A percentile compares a stretch with the other conserved stretches of the same genome.
These are phyloP conservation scores for Hofmannophila pseudospretella DNA, from an alignment of 2,888 invertebrate genomes.

Conservation along the genomic window DNA sequence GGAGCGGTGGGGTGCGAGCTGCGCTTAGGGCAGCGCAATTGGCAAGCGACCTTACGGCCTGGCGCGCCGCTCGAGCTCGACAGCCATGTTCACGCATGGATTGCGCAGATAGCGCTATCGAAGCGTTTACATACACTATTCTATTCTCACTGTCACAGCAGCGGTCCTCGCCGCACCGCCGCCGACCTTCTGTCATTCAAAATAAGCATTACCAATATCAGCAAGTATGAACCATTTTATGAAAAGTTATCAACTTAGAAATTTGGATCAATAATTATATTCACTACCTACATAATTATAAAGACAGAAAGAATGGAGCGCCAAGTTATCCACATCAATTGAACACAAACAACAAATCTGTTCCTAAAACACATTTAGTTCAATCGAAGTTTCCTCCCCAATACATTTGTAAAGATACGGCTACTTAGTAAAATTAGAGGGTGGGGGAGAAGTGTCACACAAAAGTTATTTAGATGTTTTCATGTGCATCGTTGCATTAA, in stretches of 20 bases:
- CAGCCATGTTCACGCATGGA: slow-evolving; percentile 21
- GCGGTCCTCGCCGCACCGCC: neutral
- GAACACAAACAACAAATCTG: slow-evolving; percentile 39
- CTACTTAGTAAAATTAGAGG: slow-evolving; percentile 76
- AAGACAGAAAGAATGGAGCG: too few relatives aligned
- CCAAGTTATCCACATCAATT: neutral
- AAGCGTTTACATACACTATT: slow-evolving; percentile 10
- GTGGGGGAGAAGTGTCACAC: slow-evolving; percentile 72
- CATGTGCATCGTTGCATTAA: slow-evolving; percentile 77
- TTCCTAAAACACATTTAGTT: slow-evolving; percentile 53
- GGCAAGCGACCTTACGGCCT: neutral
- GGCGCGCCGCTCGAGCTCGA: neutral
- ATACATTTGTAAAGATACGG: slow-evolving; percentile 70
- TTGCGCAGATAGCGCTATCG: slow-evolving; percentile 36
- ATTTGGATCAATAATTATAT: too few relatives aligned
- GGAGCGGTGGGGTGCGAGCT: slow-evolving; percentile 54
- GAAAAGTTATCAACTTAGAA: too few relatives aligned
- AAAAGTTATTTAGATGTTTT: slow-evolving; percentile 78
- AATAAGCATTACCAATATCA: neutral
- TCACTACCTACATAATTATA: too few relatives aligned
- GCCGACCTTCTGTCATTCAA: neutral
- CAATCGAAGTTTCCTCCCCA: slow-evolving; percentile 58
- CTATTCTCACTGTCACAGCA: slow-evolving; percentile 1
- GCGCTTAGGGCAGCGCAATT: slow-evolving; percentile 19
- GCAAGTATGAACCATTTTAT: too few relatives aligned